Evolutionary conservation across 2,113 vertebrate genomes (phyloP), one percentile per base, ranked within the genome.

Genomic region (Phalacrocorax aristotelis): DNA sequence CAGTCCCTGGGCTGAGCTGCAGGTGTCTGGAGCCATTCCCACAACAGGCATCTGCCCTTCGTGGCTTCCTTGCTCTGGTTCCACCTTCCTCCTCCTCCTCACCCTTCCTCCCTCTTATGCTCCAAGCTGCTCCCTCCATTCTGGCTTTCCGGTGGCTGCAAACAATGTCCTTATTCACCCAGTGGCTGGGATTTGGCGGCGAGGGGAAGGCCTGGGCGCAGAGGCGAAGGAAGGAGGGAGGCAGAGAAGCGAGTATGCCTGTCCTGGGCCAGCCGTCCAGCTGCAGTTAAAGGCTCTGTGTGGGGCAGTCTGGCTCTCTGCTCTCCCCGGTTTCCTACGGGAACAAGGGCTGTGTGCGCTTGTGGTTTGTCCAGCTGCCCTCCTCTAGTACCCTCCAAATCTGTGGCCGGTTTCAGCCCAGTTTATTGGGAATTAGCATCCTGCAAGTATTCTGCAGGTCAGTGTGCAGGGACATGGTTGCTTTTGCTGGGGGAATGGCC

Each of bases 1-100:
- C 7, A 0, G 66, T 93, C 81, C 58, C 61, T 79, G 89, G 54
- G 62, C 94, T 89, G 89, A 82, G 93, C 93, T 97, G 96, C 96
- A 97, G 95, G 95, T 97, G 96, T 92, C 97, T 97, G 96, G 95
- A 97, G 96, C 94, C 78, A 84, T 97, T 97, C 97, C 95, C 93
- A 0, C 91, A 25, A 52, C 65, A 96, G 94, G 97, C 97, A 95
- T 96, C 94, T 97, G 96, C 95, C 83, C 91, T 91, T 93, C 32
- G 26, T 2, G 10, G 89, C 93, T 96, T 95, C 94, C 95, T 95
- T 1, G 2, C 95, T 96, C 93, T 21, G 2, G 58, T 95, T 96
- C 93, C 84, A 97, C 93, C 96, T 97, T 96, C 97, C 89, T 97
- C 86, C 95, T 95, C 86, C 94, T 97, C 92, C 60, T 94, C 30